Conservation (phyloP, 1,140 invertebrate genomes). For the Lordiphosa clarofinis region DNA sequence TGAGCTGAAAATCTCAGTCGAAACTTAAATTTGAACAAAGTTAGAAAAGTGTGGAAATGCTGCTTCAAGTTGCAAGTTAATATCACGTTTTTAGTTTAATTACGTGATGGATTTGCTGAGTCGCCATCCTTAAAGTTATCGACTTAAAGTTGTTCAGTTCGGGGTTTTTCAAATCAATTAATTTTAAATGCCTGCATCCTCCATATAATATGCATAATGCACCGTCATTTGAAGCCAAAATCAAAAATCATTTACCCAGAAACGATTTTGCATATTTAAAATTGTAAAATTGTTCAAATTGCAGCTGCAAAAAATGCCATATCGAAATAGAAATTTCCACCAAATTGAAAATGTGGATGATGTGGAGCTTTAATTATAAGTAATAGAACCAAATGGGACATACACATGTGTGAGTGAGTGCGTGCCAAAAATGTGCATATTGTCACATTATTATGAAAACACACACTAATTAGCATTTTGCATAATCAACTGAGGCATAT, state of each 20-base stretch:
- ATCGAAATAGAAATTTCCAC: constrained; percentile 13
- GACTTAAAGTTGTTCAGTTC: not conserved
- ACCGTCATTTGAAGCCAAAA: constrained; percentile 4
- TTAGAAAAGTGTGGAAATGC: constrained; percentile 28
- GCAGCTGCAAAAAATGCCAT: constrained; percentile 5
- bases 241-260: constrained; percentile 14
- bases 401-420: not conserved
- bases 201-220: constrained; percentile 1
- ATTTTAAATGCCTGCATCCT: constrained; percentile 7
- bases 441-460: constrained; percentile 66
- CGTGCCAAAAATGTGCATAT: constrained; percentile 39
- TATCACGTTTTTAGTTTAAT: constrained; percentile 69
- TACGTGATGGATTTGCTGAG: constrained; percentile 58
- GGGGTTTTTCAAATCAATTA: constrained; percentile 10
- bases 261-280: constrained; percentile 40
- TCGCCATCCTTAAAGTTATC: constrained; percentile 28
- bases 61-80: constrained; percentile 52
- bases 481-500: constrained; percentile 49
- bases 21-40: constrained; percentile 47
- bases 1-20: constrained; percentile 22
- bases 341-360: constrained; percentile 34
- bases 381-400: not conserved
- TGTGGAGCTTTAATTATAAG: constrained; percentile 40
- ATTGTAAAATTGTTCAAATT: constrained; percentile 14
- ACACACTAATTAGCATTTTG: constrained; percentile 72